A percentile compares a stretch with the other conserved stretches of the same genome.
These are phyloP conservation scores for Dynastes maya DNA, from an alignment of 2,888 invertebrate species.

Conservation along the genomic window DNA sequence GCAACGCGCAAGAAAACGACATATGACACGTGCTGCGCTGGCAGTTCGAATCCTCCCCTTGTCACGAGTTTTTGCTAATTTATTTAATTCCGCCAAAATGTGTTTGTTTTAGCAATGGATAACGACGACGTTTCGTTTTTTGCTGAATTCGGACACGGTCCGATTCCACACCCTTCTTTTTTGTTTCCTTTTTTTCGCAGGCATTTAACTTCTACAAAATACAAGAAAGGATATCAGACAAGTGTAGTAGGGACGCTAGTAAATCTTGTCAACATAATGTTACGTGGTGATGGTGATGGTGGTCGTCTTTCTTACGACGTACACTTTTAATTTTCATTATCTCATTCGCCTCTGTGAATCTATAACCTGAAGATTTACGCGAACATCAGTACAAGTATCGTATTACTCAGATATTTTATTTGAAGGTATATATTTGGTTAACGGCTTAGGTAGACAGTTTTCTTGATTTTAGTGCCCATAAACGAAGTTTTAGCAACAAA, in stretches of 20 bases:
- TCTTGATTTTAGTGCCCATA: no score
- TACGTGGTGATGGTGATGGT: not conserved
- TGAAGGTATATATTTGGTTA: no score
- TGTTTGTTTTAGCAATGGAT: constrained; percentile 34
- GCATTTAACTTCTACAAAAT: not conserved
- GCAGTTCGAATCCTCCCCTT: not conserved
- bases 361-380: not conserved
- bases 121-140: constrained; percentile 36
- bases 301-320: not conserved
- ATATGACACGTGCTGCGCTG: not conserved
- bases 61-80: constrained; percentile 34
- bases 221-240: not conserved
- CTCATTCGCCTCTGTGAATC: not conserved
- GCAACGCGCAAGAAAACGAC: no score
- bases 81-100: constrained; percentile 42
- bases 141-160: not conserved
- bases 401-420: no score
- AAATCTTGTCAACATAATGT: constrained; percentile 23
- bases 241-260: constrained; percentile 6
- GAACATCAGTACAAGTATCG: no score
- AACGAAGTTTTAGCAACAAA: no score
- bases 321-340: not conserved
- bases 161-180: not conserved
- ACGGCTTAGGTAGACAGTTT: no score
- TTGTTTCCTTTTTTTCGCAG: not conserved